Base-by-base conservation (phyloP, 2,797 vertebrate genomes). In the Coilia nasus region DNA sequence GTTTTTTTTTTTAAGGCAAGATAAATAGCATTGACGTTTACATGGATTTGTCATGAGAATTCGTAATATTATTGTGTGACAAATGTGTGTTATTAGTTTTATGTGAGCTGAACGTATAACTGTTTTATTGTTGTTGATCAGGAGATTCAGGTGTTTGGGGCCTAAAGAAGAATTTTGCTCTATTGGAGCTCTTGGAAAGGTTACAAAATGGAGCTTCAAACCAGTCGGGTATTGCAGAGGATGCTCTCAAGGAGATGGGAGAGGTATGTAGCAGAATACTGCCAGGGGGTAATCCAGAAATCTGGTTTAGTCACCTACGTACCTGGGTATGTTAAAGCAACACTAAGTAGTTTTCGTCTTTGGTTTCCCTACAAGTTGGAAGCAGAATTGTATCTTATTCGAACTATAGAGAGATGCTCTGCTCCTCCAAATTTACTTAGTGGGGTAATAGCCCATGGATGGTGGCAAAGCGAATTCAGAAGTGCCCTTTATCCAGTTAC, bases 111-210 rank as follows among this genome's bases (percentile, higher is more conserved):
- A 54, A 7, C 2, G 2, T 54, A 2, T 44, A 6, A 6, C 6
- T 78, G 71, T 78, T 41, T 44, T 31, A 28, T 31, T 41, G 35
- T 7, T 78, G 41, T 80, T 57, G 90, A 90, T 84, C 62, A 99
- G 98, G 98, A 23, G 98, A 99, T 90, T 99, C 98, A 67, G 98
- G 98, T 87, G 97, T 99, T 81, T 99, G 98, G 98, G 98, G 98
- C 31, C 92, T 99, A 89, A 99, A 99, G 93, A 99, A 99, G 93
- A 99, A 99, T 93, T 99, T 99, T 94, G 98, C 98, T 90, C 94
- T 99, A 89, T 94, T 99, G 82, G 98, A 99, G 87, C 97, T 99
- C 56, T 88, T 99, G 90, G 98, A 99, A 92, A 95, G 98, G 78
- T 95, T 99, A 75, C 98, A 99, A 92, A 99, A 99, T 88, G 98